phyloP scores from a whole-genome alignment of 2,113 vertebrate species.

The Mus spicilegus region DNA sequence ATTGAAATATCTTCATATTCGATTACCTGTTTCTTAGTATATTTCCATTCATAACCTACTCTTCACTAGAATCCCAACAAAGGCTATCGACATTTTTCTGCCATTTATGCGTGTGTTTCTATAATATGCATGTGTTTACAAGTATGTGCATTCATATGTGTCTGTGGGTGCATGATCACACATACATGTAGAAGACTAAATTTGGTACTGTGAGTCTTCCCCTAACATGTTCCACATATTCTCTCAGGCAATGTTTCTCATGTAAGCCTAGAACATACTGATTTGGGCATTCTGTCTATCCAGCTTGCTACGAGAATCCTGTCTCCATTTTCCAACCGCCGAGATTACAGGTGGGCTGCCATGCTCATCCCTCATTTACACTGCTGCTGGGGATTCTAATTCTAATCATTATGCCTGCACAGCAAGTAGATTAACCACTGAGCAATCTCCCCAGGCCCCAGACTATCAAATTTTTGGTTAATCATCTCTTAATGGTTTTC shows the following conservation, averaged over 20 bases:
- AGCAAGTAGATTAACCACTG: background rate
- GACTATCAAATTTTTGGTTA: background rate
- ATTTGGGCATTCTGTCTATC: background rate
- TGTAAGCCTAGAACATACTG: too few relatives aligned
- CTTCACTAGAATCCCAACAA: background rate
- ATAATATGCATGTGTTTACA: background rate
- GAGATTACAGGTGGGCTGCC: background rate
- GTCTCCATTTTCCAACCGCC: background rate
- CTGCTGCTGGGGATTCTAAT: background rate
- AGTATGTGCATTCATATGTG: background rate
- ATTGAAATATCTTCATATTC: conserved; percentile 44
- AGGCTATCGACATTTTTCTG: background rate
- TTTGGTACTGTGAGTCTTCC: background rate
- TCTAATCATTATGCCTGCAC: background rate
- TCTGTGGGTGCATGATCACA: background rate
- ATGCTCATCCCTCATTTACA: background rate
- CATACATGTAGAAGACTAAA: too few relatives aligned
- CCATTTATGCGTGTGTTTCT: background rate
- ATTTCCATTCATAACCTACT: background rate
- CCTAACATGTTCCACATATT: too few relatives aligned
- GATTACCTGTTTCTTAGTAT: conserved; percentile 24
- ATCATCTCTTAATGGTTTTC: conserved; percentile 7
- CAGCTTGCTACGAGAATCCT: background rate
- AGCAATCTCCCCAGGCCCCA: background rate
- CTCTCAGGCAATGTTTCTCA: background rate